Evolutionary conservation across 2,888 invertebrate species (phyloP), one percentile per base, ranked within the genome.

Genomic region (Drosophila mettleri): DNA sequence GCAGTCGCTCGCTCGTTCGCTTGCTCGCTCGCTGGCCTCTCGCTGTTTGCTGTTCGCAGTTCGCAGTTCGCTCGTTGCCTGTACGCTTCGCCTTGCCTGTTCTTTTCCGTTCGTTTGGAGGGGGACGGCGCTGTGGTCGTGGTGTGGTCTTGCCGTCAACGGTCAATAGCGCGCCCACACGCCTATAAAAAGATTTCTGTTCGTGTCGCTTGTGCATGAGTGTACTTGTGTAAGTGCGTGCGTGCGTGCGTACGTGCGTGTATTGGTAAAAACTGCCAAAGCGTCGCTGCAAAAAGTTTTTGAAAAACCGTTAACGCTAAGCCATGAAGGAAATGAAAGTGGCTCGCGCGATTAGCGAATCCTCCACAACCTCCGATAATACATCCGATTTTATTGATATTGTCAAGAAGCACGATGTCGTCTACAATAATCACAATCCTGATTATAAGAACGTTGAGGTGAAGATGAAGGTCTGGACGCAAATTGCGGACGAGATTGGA

Each of bases 381-480:
- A 92, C 92, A 33, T 90, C 89, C 51, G 91, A 92, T 68, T 92
- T 92, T 70, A 92, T 92, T 66, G 92, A 91, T 72, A 92, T 92
- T 62, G 92, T 92, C 20, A 92, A 91, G 76, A 90, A 88, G 67
- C 90, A 92, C 69, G 91, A 92, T 74, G 90, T 92, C 49, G 91
- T 92, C 52, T 92, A 92, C 74, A 92, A 92, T 65, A 91, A 91
- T 39, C 91, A 91, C 68, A 91, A 92, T 89, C 91, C 92, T 29
- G 91, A 92, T 74, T 92, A 92, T 71, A 92, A 92, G 78, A 92
- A 92, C 74, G 90, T 91, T 65, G 90, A 92, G 78, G 89, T 90
- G 67, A 92, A 92, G 85, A 80, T 91, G 77, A 90, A 90, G 71
- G 90, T 92, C 58, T 92, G 92, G 92, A 81, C 80, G 24, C 90